Conservation (phyloP, 2,888 invertebrate genomes). For the Choristoneura rosaceana region DNA sequence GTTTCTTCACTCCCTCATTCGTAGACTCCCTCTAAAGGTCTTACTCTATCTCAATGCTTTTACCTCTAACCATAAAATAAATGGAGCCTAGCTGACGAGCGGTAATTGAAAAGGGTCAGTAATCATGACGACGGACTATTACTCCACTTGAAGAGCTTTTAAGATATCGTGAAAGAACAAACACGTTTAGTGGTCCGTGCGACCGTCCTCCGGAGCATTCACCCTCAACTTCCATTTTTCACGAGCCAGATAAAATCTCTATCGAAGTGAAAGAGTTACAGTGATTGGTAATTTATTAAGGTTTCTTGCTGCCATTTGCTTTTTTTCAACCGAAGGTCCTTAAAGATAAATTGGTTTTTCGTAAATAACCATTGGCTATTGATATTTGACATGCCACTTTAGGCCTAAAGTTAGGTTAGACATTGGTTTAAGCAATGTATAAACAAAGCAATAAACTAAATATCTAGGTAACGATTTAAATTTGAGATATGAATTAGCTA, state of each 20-base stretch:
- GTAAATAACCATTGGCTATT: neutral
- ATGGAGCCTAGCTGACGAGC: constrained; percentile 6
- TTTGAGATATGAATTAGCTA: neutral
- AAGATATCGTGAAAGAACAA: constrained; percentile 33
- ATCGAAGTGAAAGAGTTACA: constrained; percentile 39
- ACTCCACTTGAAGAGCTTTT: constrained; percentile 33
- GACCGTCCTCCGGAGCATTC: constrained; percentile 29
- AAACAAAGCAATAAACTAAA: neutral
- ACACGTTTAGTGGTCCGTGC: constrained; percentile 29
- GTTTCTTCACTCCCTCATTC: neutral
- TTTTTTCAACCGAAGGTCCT: constrained; percentile 7
- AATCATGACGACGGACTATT: constrained; percentile 30
- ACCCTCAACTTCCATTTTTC: constrained; percentile 36
- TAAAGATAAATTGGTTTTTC: neutral
- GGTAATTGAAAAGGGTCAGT: constrained; percentile 27
- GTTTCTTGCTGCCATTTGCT: constrained; percentile 25
- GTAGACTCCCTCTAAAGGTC: neutral
- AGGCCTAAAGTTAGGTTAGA: too few species aligned
- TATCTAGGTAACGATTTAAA: too few species aligned
- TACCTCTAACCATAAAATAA: constrained; percentile 20
- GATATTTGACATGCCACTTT: neutral
- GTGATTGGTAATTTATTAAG: constrained; percentile 36
- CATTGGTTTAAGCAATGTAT: neutral
- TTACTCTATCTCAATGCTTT: constrained; percentile 5
- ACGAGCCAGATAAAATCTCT: constrained; percentile 38